Conservation (phyloP, 2,888 invertebrate genomes). For the Cheilosia soror region DNA sequence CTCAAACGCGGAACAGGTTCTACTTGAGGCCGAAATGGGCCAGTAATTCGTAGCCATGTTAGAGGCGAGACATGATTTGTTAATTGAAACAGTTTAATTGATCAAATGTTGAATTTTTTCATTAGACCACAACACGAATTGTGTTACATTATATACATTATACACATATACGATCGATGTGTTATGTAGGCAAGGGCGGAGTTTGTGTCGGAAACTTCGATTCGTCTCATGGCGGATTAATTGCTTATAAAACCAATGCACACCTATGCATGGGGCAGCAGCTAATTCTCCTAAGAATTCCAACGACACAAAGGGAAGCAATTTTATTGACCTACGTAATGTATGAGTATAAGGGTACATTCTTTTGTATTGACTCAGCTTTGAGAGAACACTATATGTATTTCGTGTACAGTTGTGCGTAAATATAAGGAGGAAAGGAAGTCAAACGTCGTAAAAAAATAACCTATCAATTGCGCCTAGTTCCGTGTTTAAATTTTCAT, state of each 20-base stretch:
- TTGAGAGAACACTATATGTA: too few relatives aligned
- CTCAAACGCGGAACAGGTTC: slow-evolving; percentile 9
- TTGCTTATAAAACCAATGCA: neutral
- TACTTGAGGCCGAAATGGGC: too few relatives aligned
- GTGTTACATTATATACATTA: neutral
- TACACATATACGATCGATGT: too few relatives aligned
- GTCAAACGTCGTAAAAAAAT: too few relatives aligned
- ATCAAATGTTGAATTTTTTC: slow-evolving; percentile 46
- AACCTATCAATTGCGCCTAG: too few relatives aligned
- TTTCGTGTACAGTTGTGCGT: too few relatives aligned
- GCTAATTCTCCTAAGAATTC: neutral
- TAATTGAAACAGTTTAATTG: slow-evolving; percentile 52
- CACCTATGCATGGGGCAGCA: neutral
- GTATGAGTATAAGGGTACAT: too few relatives aligned
- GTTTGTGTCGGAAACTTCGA: neutral
- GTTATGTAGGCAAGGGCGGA: too few relatives aligned
- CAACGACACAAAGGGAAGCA: neutral
- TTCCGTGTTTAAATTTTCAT: neutral
- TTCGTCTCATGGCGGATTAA: neutral
- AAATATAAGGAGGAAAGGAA: too few relatives aligned
- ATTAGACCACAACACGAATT: slow-evolving; percentile 41
- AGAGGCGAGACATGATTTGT: slow-evolving; percentile 41
- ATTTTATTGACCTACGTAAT: neutral
- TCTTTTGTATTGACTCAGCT: too few relatives aligned
- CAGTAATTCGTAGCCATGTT: neutral